A percentile compares a stretch with the other conserved stretches of the same genome.
Evolutionary conservation across 2,888 invertebrate species (phyloP).

Genomic region (Erebia ligea): DNA sequence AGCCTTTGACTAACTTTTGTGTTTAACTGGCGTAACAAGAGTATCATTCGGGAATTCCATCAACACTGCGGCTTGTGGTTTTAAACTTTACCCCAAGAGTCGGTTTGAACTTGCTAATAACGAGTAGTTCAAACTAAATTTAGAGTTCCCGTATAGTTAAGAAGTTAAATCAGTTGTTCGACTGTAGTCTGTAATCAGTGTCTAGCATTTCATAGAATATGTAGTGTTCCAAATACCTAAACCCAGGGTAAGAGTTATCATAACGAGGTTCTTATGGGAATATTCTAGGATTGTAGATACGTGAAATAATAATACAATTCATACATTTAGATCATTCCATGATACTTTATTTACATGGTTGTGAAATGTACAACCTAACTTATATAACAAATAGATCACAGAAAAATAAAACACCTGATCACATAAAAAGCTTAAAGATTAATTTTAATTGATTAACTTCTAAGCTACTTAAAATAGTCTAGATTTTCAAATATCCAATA

Average conservation of each 20-base stretch:
- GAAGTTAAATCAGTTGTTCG: conserved; percentile 28
- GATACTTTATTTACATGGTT: conserved; percentile 81
- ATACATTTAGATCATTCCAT: conserved; percentile 81
- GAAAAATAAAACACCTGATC: conserved; percentile 59
- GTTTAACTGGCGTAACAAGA: conserved; percentile 5
- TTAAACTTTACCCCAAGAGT: conserved; percentile 19
- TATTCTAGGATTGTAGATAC: neutral
- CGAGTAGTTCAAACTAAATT: conserved; percentile 25
- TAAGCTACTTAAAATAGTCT: conserved; percentile 21
- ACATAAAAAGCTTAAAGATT: conserved; percentile 31
- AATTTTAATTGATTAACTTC: conserved; percentile 17
- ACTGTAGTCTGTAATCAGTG: conserved; percentile 16
- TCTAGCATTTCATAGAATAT: neutral
- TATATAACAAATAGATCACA: conserved; percentile 63
- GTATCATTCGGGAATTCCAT: conserved; percentile 22
- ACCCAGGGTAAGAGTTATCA: neutral
- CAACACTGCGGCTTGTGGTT: conserved; percentile 25
- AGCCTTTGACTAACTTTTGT: too few species aligned
- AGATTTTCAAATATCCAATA: conserved; percentile 17
- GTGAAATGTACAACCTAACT: conserved; percentile 69
- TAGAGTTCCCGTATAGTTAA: conserved; percentile 23
- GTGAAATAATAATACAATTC: conserved; percentile 60
- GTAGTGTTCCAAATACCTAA: neutral
- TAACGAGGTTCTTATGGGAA: neutral
- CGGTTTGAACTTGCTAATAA: conserved; percentile 23